phyloP scores from a whole-genome alignment of 1,140 invertebrate genomes.

The Drosophila bifasciata region DNA sequence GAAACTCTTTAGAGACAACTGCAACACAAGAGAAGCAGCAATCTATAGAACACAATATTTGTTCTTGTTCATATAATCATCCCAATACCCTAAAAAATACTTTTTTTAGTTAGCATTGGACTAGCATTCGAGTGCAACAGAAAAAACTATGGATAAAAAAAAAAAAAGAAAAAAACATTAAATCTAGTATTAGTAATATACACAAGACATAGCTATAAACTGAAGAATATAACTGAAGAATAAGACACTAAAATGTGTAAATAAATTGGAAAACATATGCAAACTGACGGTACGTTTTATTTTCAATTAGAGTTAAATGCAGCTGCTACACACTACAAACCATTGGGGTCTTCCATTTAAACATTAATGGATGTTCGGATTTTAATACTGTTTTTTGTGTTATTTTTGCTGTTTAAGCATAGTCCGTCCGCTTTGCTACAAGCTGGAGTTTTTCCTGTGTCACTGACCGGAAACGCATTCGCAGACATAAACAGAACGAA shows the following conservation, averaged over 20 bases:
- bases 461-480: constrained; percentile 69
- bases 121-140: not conserved
- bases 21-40: no score
- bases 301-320: not conserved
- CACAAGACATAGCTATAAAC: constrained; percentile 34
- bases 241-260: constrained; percentile 39
- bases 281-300: constrained; percentile 15
- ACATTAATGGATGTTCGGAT: no score
- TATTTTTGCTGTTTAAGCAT: constrained; percentile 40
- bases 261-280: constrained; percentile 38
- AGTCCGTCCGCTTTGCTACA: constrained; percentile 50
- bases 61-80: no score
- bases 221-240: constrained; percentile 7
- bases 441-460: constrained; percentile 68
- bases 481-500: constrained; percentile 69
- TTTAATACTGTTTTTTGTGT: constrained; percentile 16
- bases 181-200: constrained; percentile 16
- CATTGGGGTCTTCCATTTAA: no score
- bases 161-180: no score
- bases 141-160: constrained; percentile 1
- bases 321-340: no score
- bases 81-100: no score
- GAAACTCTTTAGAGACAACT: no score
- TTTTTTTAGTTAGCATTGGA: no score
- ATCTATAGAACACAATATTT: no score